These are phyloP conservation scores for Callocephalon fimbriatum DNA, from an alignment of 2,113 vertebrate species.

Conservation along the genomic window DNA sequence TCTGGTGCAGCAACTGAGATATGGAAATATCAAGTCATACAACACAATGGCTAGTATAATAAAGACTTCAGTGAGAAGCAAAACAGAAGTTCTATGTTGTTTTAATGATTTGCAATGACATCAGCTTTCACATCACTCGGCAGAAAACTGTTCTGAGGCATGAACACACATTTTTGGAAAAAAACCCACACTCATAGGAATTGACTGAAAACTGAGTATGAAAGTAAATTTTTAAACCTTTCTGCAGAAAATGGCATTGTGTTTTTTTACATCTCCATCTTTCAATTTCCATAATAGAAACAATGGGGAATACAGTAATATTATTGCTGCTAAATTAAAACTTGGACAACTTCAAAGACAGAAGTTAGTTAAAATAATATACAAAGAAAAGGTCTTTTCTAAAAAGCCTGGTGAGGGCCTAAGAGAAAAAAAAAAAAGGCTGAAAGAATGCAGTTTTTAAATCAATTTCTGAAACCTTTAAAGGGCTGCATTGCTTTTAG, in stretches of 20 bases:
- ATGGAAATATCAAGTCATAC: neutral
- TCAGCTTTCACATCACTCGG: neutral
- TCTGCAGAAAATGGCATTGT: neutral
- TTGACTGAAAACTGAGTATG: neutral
- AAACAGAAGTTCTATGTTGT: neutral
- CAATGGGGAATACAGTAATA: neutral
- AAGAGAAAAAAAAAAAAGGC: neutral
- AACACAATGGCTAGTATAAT: neutral
- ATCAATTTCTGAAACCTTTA: neutral
- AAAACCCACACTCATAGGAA: neutral
- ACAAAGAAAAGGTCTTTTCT: neutral
- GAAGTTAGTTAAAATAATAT: neutral
- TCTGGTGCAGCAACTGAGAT: neutral
- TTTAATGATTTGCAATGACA: neutral
- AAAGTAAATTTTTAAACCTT: neutral
- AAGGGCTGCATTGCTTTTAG: neutral
- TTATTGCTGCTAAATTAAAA: neutral
- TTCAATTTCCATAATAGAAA: neutral
- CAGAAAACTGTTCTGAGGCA: neutral
- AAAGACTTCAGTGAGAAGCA: neutral
- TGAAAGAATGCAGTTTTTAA: neutral
- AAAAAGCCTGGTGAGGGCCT: neutral
- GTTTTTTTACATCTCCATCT: neutral
- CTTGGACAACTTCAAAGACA: neutral
- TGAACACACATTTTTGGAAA: neutral